These are phyloP conservation scores for Datnioides undecimradiatus DNA, from an alignment of 2,113 vertebrate species.

Conservation along the genomic window DNA sequence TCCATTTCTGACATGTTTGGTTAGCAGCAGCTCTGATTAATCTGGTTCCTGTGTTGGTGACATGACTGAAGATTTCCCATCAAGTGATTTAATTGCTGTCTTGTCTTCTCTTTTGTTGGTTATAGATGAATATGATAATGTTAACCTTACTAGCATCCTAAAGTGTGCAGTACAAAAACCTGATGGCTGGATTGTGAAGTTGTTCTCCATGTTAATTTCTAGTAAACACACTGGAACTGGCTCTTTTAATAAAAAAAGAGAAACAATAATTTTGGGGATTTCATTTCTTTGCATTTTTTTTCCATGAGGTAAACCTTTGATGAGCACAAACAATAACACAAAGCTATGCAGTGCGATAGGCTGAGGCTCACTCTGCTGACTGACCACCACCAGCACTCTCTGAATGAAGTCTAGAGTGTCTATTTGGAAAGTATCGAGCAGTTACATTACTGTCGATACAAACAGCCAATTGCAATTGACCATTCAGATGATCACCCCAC, in stretches of 20 bases:
- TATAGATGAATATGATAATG: slow-evolving; percentile 60
- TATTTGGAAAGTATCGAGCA: slow-evolving; percentile 78
- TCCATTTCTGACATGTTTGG: slow-evolving; percentile 34
- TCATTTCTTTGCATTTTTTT: slow-evolving; percentile 4
- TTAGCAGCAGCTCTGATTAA: slow-evolving; percentile 34
- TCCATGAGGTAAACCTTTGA: neutral
- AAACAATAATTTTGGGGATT: slow-evolving; percentile 21
- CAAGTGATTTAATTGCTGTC: slow-evolving; percentile 50
- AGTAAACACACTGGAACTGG: slow-evolving; percentile 71
- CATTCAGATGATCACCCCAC: slow-evolving; percentile 69
- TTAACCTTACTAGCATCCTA: slow-evolving; percentile 58
- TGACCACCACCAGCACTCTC: slow-evolving; percentile 22
- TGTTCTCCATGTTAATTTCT: slow-evolving; percentile 78
- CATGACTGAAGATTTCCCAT: slow-evolving; percentile 47
- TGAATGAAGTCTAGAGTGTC: slow-evolving; percentile 64
- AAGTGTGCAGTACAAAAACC: slow-evolving; percentile 65
- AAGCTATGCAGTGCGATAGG: slow-evolving; percentile 14
- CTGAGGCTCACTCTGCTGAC: neutral
- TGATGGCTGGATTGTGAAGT: slow-evolving; percentile 72
- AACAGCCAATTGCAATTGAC: slow-evolving; percentile 70
- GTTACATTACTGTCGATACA: slow-evolving; percentile 67
- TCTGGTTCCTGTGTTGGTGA: slow-evolving; percentile 40
- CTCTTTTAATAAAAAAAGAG: slow-evolving; percentile 76
- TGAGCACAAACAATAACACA: slow-evolving; percentile 9
- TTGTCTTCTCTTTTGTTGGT: slow-evolving; percentile 57